phyloP scores from a whole-genome alignment of 64 coral and sea anemone genomes.

The Porites australiensis region DNA sequence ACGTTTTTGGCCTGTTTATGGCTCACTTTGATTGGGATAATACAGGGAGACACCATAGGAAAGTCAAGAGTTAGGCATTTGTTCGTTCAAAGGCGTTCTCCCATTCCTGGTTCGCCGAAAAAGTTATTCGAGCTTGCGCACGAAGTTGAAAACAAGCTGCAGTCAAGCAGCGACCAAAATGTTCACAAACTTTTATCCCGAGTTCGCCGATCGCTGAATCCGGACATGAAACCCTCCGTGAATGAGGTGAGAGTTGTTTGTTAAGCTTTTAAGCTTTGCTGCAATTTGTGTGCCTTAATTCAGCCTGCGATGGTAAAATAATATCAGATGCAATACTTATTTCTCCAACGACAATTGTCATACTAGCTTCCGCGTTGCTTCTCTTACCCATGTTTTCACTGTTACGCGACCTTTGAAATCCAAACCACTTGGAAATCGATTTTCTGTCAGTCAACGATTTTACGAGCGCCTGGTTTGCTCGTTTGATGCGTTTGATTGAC shows the following conservation, averaged over 20 bases:
- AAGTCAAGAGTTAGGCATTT: not conserved
- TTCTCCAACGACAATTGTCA: not conserved
- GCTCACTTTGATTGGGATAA: not conserved
- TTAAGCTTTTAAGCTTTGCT: not conserved
- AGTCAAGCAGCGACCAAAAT: constrained; percentile 13
- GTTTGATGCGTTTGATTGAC: no score
- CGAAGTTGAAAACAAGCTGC: not conserved
- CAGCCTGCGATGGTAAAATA: not conserved
- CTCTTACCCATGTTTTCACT: no score
- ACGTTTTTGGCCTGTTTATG: not conserved
- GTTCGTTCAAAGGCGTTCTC: constrained; percentile 48
- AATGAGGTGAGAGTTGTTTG: constrained; percentile 22
- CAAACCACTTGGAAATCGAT: no score
- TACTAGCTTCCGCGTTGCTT: not conserved
- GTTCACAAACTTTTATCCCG: constrained; percentile 22
- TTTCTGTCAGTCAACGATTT: no score
- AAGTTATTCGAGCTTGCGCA: constrained; percentile 12
- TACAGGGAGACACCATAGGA: not conserved
- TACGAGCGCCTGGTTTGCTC: no score
- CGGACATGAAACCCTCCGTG: constrained; percentile 6
- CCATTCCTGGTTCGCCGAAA: constrained; percentile 44
- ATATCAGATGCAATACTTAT: not conserved
- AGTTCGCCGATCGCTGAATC: constrained; percentile 37
- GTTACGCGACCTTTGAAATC: no score
- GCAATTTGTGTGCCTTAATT: not conserved